Evolutionary conservation across 2,888 invertebrate genomes (phyloP), one percentile per base, ranked within the genome.

Genomic region (Germaria angustata): DNA sequence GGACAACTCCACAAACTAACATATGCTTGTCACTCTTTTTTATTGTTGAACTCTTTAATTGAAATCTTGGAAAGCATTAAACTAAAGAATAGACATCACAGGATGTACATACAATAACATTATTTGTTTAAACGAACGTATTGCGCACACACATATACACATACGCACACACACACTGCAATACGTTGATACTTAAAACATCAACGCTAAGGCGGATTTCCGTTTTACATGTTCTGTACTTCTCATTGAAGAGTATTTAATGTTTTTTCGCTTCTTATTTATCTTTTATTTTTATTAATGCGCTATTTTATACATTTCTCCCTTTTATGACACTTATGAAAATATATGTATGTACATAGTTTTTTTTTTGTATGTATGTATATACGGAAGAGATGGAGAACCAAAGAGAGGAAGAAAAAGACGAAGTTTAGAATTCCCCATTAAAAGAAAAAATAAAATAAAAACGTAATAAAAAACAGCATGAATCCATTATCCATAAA

Each of bases 181-280:
- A n/a, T n/a, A n/a, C n/a, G n/a, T n/a, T 39, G 17, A 51, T 72
- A 49, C 61, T 61, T 20, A 22, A 72, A 72, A 61, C 65, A 55
- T 34, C 66, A 61, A 69, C 46, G 24, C 41, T 66, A 63, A 63
- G 73, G 78, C 78, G 81, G 81, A 81, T 81, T 81, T 81, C 81
- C 81, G 78, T 78, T 81, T 81, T 68, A 55, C 78, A 78, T 73
- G 61, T 69, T 68, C 75, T 82, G n/a, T 59, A 75, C 39, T 20
- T 75, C 65, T 75, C 34, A 57, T 75, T 82, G 17, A 13, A 49
- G 57, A 71, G 49, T 57, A 39, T 39, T 57, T 69, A 57, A 76
- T 51, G 49, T 75, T 49, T 80, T 28, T 73, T 53, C 17, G 49
- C 46, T 63, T 49, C 55, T 51, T 2, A 20, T 36, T 28, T 13